Evolutionary conservation across 2,888 invertebrate genomes (phyloP).

Genomic region (Brachyptera risi): DNA sequence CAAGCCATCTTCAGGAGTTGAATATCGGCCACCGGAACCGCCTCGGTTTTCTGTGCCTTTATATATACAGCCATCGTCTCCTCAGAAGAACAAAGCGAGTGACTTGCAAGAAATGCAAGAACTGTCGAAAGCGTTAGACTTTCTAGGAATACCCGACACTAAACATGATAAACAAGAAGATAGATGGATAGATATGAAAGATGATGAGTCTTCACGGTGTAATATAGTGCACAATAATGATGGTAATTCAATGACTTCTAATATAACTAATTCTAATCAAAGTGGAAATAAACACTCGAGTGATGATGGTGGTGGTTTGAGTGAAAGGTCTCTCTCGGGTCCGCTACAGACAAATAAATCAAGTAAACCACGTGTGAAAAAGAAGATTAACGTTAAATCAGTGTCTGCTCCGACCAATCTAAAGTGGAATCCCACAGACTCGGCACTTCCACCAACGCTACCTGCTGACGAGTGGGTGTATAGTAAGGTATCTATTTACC

Average conservation of each 20-base stretch:
- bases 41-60: constrained; percentile 6
- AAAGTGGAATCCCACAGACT: neutral
- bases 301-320: neutral
- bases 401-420: constrained; percentile 11
- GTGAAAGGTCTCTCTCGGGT: neutral
- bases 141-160: constrained; percentile 7
- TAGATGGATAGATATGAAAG: neutral
- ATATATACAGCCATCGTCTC: constrained; percentile 10
- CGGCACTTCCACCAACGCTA: neutral
- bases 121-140: constrained; percentile 4
- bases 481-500: neutral
- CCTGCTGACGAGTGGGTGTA: constrained; percentile 10
- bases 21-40: neutral
- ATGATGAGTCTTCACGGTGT: neutral
- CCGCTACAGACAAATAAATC: neutral
- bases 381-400: neutral
- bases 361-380: neutral
- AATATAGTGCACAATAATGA: neutral
- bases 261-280: neutral
- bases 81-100: neutral
- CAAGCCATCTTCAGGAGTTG: neutral
- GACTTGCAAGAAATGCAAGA: constrained; percentile 13
- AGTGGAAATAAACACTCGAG: neutral
- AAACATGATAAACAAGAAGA: neutral
- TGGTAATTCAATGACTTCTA: too few species aligned